Evolutionary conservation across 1,140 invertebrate species (phyloP), one percentile per base, ranked within the genome.

Genomic region (Cotesia chilonis): DNA sequence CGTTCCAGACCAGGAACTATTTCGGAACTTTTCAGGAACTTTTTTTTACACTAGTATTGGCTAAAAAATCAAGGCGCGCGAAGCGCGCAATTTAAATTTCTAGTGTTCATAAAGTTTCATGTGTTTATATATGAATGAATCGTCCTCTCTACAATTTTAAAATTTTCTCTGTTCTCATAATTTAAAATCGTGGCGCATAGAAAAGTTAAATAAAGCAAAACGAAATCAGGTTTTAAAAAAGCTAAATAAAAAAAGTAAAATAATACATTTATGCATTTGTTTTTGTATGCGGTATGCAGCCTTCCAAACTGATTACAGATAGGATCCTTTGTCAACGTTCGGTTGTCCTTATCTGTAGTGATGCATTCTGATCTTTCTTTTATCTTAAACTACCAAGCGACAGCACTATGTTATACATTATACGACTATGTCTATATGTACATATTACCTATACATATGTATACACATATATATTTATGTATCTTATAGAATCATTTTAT

Each of bases 351-450:
- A 81, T 81, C 81, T 71, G 68, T 47, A 61, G 51, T 78, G 77
- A 80, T 81, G 76, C 78, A 81, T 82, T 82, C 80, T 76, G 76
- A 82, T 83, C 82, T 80, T 73, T 83, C 82, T 80, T 73, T 55
- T 52, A 64, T 65, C 70, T 60, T 47, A 70, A 52, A 37, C 17
- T 17, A 47, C 41, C 41, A 47, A 47, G 41, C 35, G 52, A 10
- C 36, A 37, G 47, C 54, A 17, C 38, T 41, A 66, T 64, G 60
- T 63, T 12, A 47, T 41, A 28, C 20, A 36, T 51, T 63, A 37
- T 63, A 47, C 59, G 36, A 14, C 36, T 61, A 51, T 37, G 20
- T 35, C 59, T 28, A 20, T 28, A 35, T 12, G 6, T 60, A 60
- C 35, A 60, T 47, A 28, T 28, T 28, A 28, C 28, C 28, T 28